Conservation (phyloP, 2,113 vertebrate genomes). For the Oncorhynchus nerka region DNA sequence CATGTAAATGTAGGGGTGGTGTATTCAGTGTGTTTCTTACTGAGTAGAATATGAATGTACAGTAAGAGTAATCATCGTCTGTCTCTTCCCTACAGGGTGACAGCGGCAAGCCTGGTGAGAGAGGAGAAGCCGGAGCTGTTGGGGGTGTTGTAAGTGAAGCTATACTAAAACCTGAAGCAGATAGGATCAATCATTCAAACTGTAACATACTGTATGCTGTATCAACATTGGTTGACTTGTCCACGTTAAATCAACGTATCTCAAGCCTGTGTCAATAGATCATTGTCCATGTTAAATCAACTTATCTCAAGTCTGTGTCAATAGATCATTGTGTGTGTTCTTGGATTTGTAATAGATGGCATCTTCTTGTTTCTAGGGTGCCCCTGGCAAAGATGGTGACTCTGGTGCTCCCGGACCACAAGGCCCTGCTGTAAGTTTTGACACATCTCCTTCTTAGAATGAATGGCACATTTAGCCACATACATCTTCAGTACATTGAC, state of each 20-base stretch:
- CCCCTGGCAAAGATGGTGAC: conserved; percentile 95
- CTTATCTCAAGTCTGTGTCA: not conserved
- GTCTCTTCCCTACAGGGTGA: conserved; percentile 80
- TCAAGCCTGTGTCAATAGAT: not conserved
- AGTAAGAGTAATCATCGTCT: not conserved
- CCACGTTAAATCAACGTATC: too few relatives aligned
- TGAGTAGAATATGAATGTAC: not conserved
- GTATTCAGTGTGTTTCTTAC: not conserved
- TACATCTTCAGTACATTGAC: not conserved
- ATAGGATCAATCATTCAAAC: not conserved
- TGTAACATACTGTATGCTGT: too few relatives aligned
- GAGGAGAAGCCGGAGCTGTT: conserved; percentile 77
- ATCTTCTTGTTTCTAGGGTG: conserved; percentile 73
- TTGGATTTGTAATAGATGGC: not conserved
- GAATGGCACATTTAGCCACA: not conserved
- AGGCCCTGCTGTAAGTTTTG: conserved; percentile 83
- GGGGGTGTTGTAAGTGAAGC: conserved; percentile 82
- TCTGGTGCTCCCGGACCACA: conserved; percentile 87
- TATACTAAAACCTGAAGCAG: not conserved
- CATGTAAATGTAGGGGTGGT: not conserved
- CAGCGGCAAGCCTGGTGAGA: conserved; percentile 87
- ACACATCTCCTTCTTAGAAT: not conserved
- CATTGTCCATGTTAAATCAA: too few relatives aligned
- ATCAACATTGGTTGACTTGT: not conserved
- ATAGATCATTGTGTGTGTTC: not conserved